Base-by-base conservation (phyloP, 2,888 invertebrate genomes). In the Blomia tropicalis region DNA sequence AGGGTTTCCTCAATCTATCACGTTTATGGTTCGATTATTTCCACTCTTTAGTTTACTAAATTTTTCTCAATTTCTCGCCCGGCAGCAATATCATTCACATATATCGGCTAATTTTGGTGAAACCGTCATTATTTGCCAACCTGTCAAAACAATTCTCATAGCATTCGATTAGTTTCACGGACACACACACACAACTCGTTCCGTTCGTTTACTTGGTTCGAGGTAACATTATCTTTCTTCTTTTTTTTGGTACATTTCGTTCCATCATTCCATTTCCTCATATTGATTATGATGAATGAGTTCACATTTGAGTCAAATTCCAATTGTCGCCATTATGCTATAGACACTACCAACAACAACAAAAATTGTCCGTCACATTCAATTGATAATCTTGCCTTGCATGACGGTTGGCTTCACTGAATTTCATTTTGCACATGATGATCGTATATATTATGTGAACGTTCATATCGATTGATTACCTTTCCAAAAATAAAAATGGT, bases 121-220 rank as follows among this genome's bases (percentile, higher is more conserved):
- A 47, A 19, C 7, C 5, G 27, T 19, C 11, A 47, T 27, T 47
- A 47, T 47, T 47, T 47, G 51, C 22, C n/a, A 47, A 47, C 51
- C 51, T 47, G 51, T 47, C 51, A 47, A 47, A 47, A 47, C 51
- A 47, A 47, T 47, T 11, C 51, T n/a, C 27, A 27, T 14, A 22
- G 22, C 51, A 47, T 7, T 47, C 36, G n/a, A n/a, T n/a, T n/a
- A n/a, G n/a, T n/a, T n/a, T n/a, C n/a, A n/a, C n/a, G n/a, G n/a
- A n/a, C n/a, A n/a, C n/a, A n/a, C n/a, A n/a, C n/a, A n/a, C n/a
- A n/a, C n/a, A n/a, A n/a, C n/a, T n/a, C n/a, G n/a, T 41, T 41
- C 41, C n/a, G 14, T 41, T 41, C 41, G 14, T 41, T 41, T 41
- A 17, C 14, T n/a, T 41, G 41, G n/a, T 41, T n/a, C 14, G n/a